Percentiles rank a stretch among this genome's conserved stretches.
Evolutionary conservation across 2,888 invertebrate genomes (phyloP).

Genomic region (Melinopterus prodromus): DNA sequence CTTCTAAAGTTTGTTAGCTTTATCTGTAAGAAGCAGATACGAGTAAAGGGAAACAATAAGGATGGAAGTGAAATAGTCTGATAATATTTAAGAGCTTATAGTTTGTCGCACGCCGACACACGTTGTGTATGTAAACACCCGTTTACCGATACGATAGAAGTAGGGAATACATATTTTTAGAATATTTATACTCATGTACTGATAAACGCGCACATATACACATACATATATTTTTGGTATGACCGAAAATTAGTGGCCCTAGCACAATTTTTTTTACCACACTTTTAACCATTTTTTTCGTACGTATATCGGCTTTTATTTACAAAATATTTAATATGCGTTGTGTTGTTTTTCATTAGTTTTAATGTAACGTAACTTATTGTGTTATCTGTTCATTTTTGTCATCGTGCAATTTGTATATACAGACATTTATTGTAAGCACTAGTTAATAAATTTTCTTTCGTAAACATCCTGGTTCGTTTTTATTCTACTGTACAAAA

Average conservation of each 20-base stretch:
- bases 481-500: background rate
- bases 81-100: slow-evolving; percentile 33
- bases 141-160: slow-evolving; percentile 16
- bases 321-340: slow-evolving; percentile 29
- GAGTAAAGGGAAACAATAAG: slow-evolving; percentile 7
- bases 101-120: slow-evolving; percentile 18
- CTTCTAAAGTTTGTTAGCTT: slow-evolving; percentile 12
- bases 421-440: slow-evolving; percentile 35
- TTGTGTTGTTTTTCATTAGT: slow-evolving; percentile 19
- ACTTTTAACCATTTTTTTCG: background rate
- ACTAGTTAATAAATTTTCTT: slow-evolving; percentile 38
- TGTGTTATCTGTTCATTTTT: slow-evolving; percentile 33
- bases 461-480: slow-evolving; percentile 12
- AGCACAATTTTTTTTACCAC: slow-evolving; percentile 27
- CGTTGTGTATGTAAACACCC: slow-evolving; percentile 13
- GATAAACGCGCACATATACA: background rate
- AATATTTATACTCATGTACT: slow-evolving; percentile 32
- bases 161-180: slow-evolving; percentile 35
- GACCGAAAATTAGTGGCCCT: slow-evolving; percentile 18
- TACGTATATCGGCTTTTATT: slow-evolving; percentile 19
- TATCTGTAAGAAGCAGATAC: background rate
- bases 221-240: slow-evolving; percentile 22
- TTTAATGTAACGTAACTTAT: slow-evolving; percentile 31
- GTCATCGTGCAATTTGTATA: slow-evolving; percentile 44
- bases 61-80: slow-evolving; percentile 28